Base-by-base conservation (phyloP, 92 coral and sea anemone genomes). In the Muricea muricata region DNA sequence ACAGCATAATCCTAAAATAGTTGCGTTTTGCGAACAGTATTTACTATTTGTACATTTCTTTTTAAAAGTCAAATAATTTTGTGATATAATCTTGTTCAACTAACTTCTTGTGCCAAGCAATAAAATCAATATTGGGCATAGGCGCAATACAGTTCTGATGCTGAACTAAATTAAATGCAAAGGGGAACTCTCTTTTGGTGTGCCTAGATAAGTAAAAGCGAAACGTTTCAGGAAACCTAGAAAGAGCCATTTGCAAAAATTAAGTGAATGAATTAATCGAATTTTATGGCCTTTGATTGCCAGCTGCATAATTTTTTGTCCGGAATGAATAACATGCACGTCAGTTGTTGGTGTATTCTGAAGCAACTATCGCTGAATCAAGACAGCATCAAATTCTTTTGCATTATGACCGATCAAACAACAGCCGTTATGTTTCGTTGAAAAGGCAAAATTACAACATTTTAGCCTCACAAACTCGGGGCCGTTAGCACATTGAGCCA, bases 221-320 rank as follows among this genome's bases (percentile, higher is more conserved):
- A 58, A 58, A 58, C 67, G 67, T 58, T 20, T 7, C 30, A 7
- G 67, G 67, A 58, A 58, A 58, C n/a, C n/a, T 58, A 6, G 67
- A 58, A 58, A 58, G 67, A 7, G 67, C 9, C 67, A 58, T 58
- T 58, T 58, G 67, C 8, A 58, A 31, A 61, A 61, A 61, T 12
- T 61, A 1, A 61, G 32, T 15, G 69, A 61, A 32, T 61, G 29
- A 2, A 61, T 31, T 3, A 61, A 32, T 31, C 69, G 7, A 20
- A 61, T 61, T 14, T 61, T 2, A 20, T 61, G 24, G 24, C 24
- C 69, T 4, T 61, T 48, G 11, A 48, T 2, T 11, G 56, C 1
- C 56, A 48, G 20, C 20, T 48, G 56, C 56, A 48, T 48, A 48
- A 48, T 48, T 20, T 48, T 48, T 7, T 48, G 56, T 7, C 56